phyloP scores from a whole-genome alignment of 1,140 invertebrate genomes.

The Bactericera cockerelli region DNA sequence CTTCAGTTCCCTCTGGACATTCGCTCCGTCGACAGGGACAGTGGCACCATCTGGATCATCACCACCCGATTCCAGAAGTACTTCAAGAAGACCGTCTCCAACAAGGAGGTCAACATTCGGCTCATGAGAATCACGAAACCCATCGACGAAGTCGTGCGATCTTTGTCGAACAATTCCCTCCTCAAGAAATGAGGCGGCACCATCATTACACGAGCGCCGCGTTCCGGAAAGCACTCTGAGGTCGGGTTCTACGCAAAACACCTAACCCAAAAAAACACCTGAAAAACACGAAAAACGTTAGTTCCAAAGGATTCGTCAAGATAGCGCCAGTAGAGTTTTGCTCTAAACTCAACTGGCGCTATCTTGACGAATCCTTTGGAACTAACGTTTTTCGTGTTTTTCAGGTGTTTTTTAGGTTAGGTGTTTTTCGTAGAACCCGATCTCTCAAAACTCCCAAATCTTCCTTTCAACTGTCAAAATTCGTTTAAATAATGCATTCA shows the following conservation, averaged over 20 bases:
- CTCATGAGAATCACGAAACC: slow-evolving; percentile 35
- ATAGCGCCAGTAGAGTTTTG: too few species aligned
- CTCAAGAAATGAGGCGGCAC: not conserved
- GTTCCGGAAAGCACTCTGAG: not conserved
- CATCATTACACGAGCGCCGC: not conserved
- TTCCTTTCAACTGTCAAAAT: too few species aligned
- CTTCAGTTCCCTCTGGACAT: slow-evolving; percentile 61
- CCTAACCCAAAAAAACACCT: too few species aligned
- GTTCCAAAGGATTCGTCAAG: too few species aligned
- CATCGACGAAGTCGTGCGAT: not conserved
- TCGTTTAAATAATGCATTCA: too few species aligned
- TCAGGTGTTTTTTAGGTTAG: too few species aligned
- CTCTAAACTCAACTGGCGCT: too few species aligned
- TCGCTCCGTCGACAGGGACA: slow-evolving; percentile 42
- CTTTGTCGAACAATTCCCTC: not conserved
- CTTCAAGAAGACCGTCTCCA: slow-evolving; percentile 43
- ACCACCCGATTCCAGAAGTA: slow-evolving; percentile 60
- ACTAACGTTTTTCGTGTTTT: too few species aligned
- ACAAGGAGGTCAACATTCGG: slow-evolving; percentile 42
- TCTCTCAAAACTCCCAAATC: too few species aligned
- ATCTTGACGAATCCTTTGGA: too few species aligned
- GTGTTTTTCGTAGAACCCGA: too few species aligned
- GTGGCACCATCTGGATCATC: slow-evolving; percentile 47
- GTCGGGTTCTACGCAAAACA: not conserved
- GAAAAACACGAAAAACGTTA: too few species aligned